Evolutionary conservation across 2,888 invertebrate genomes (phyloP), one percentile per base, ranked within the genome.

Genomic region (Pyrrhosoma nymphula): DNA sequence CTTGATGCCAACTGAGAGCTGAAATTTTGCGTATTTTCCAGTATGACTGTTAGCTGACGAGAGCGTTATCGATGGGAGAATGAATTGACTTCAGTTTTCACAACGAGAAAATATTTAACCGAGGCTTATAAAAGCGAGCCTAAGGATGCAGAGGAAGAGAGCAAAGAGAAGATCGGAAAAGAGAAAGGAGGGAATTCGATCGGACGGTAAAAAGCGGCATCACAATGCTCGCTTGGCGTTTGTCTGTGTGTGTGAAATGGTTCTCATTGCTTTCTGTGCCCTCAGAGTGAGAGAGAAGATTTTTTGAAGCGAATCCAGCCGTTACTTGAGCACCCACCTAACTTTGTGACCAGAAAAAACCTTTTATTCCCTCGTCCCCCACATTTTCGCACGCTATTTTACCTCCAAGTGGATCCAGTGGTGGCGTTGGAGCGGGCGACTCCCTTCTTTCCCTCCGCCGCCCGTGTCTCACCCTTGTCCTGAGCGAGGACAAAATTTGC

Each of bases 231-330:
- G 47, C 39, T n/a, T 47, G 75, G 93, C 47, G 47, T 47, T 47
- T 8, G 2, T 47, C 47, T 47, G 47, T 47, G 8, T 47, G 47
- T 93, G 75, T 69, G 93, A 91, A 91, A 91, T 93, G 47, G 69
- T 47, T 26, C 26, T 82, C 82, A 14, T 47, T 35, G 82, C 82
- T 82, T 35, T 82, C n/a, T 30, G 82, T 60, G 60, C 82, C 23
- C 16, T 12, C 69, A 55, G 47, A 20, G 60, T 60, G 60, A 20
- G 60, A 60, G 47, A 69, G 69, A 69, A 47, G 93, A 47, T 47
- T 93, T 93, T 93, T 93, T 93, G 56, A 93, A 69, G 93, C 93
- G 93, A 91, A 56, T 91, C n/a, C 39, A 60, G 63, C 35, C 91
- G 60, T n/a, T 35, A 63, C 20, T 26, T 39, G 63, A 39, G 47